These are phyloP conservation scores for Rattus rattus DNA, from an alignment of 2,113 vertebrate genomes.

Conservation along the genomic window DNA sequence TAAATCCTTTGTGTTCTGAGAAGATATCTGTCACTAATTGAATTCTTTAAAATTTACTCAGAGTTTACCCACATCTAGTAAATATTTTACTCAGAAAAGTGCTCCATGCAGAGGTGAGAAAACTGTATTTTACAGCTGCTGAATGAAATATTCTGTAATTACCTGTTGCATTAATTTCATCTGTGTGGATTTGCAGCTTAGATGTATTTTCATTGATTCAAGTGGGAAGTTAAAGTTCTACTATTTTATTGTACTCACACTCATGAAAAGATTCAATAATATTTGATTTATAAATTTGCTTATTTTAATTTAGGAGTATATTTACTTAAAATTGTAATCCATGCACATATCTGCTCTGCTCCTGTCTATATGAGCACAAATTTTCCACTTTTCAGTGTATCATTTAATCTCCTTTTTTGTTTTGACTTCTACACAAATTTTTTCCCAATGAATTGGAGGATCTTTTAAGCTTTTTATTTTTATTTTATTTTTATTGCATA, in stretches of 20 bases:
- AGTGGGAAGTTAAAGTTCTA: background rate
- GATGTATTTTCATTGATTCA: background rate
- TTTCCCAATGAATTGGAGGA: background rate
- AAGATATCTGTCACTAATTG: background rate
- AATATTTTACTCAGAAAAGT: background rate
- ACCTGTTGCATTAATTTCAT: background rate
- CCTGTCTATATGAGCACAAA: background rate
- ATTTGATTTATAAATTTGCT: background rate
- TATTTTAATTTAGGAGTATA: background rate
- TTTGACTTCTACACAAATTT: background rate
- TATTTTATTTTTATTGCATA: background rate
- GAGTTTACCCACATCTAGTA: background rate
- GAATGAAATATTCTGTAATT: background rate
- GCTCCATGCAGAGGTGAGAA: background rate
- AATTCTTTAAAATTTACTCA: background rate
- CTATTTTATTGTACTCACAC: background rate
- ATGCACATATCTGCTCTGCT: no score
- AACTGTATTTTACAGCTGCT: background rate
- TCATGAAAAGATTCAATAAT: background rate
- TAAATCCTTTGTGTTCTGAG: background rate
- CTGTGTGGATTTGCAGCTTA: background rate
- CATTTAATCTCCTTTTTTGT: background rate
- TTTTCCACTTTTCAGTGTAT: no score
- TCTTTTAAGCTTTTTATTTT: background rate
- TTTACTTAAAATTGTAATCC: background rate